Evolutionary conservation across 2,797 vertebrate species (phyloP), one percentile per base, ranked within the genome.

Genomic region (Argentina silus): DNA sequence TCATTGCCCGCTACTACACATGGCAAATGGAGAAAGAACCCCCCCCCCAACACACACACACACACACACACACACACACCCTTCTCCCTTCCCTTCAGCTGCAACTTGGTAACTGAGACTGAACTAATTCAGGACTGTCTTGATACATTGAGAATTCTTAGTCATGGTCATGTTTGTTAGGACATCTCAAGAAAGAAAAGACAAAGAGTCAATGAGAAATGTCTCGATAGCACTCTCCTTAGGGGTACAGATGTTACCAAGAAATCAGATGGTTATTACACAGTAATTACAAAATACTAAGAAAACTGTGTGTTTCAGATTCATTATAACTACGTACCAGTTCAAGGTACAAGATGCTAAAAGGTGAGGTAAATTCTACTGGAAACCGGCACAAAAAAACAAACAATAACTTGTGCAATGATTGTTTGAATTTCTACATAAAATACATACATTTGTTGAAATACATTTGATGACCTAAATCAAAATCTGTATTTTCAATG

Each of bases 1-100:
- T 91, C 86, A 86, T 91, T 88, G 67, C 87, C 87, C 66, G 65
- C 76, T 85, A 86, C 83, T 57, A 84, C 86, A 84, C 71, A 86
- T 83, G 84, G 90, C 87, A 85, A 89, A 90, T 72, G 65, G 51
- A 74, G 69, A 83, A 72, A 80, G 76, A 80, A 67, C 70, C 73
- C 83, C 74, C 85, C 87, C 77, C 86, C 27, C 27, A 1, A 36
- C 27, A 36, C 27, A 36, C 27, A 36, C 27, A 36, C 27, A 36
- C 27, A 36, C 27, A 36, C 27, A 36, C 27, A 36, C 27, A 36
- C 27, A 36, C 27, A 36, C 27, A 36, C 27, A 36, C 27, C 27
- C 27, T 36, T 36, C 27, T 36, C 27, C 27, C 27, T 36, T 36
- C 27, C 27, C 27, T 36, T 84, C 84, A 83, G 77, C 81, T 74